phyloP scores from a whole-genome alignment of 1,140 invertebrate species.

The Popillia japonica region DNA sequence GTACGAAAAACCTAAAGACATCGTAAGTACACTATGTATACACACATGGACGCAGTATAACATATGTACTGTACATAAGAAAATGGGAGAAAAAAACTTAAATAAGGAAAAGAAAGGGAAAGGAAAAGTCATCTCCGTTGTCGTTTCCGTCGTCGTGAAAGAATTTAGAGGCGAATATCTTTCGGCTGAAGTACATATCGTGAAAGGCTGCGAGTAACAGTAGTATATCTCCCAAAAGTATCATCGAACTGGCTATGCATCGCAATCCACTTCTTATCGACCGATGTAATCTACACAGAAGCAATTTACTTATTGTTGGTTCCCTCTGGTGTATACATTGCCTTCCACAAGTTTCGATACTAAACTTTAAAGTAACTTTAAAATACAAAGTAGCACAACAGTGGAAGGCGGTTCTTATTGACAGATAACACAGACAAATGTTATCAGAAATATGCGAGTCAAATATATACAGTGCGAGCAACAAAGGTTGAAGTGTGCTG shows the following conservation, averaged over 20 bases:
- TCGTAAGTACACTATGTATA: not conserved
- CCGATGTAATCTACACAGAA: slow-evolving; percentile 24
- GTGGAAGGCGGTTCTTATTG: too few species aligned
- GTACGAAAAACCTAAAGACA: slow-evolving; percentile 21
- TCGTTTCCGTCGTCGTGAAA: slow-evolving; percentile 23
- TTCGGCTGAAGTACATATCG: slow-evolving; percentile 2
- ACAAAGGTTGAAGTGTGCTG: too few species aligned
- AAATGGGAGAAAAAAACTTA: slow-evolving; percentile 12
- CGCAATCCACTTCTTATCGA: slow-evolving; percentile 38
- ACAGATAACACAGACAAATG: too few species aligned
- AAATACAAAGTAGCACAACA: too few species aligned
- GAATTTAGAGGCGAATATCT: slow-evolving; percentile 22
- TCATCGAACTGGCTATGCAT: slow-evolving; percentile 30
- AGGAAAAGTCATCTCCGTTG: not conserved
- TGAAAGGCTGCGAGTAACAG: not conserved
- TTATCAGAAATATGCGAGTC: too few species aligned
- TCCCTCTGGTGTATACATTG: not conserved
- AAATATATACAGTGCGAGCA: too few species aligned
- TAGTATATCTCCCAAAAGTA: slow-evolving; percentile 34
- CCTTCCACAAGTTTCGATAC: too few species aligned
- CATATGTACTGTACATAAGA: not conserved
- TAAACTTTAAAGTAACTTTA: too few species aligned
- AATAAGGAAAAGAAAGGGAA: slow-evolving; percentile 21
- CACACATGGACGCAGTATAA: not conserved
- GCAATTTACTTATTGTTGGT: slow-evolving; percentile 38